phyloP scores from a whole-genome alignment of 2,797 vertebrate species.

The Pteropus rufus region DNA sequence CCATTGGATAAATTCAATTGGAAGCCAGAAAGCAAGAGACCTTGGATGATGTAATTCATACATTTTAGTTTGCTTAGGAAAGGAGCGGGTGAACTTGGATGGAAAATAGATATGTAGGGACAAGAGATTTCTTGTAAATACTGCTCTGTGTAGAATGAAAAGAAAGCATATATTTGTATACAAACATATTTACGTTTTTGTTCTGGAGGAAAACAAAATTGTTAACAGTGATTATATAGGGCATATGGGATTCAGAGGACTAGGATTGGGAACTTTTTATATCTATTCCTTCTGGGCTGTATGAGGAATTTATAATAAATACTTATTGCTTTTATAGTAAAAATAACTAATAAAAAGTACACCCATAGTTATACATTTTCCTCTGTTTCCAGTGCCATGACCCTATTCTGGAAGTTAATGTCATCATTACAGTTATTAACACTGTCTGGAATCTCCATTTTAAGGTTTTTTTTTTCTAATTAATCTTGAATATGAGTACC shows the following conservation, averaged over 20 bases:
- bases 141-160: neutral
- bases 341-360: neutral
- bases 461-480: neutral
- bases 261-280: neutral
- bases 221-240: neutral
- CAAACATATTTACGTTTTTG: neutral
- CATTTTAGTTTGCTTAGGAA: neutral
- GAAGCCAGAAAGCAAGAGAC: neutral
- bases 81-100: neutral
- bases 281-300: neutral
- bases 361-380: neutral
- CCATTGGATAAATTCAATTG: neutral
- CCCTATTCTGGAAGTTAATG: neutral
- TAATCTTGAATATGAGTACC: neutral
- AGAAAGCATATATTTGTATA: neutral
- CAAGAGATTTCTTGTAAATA: neutral
- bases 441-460: neutral
- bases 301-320: neutral
- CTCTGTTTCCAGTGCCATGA: neutral
- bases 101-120: neutral
- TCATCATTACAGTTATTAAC: neutral
- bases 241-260: neutral
- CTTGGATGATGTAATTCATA: neutral
- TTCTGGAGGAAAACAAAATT: neutral
- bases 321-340: neutral